Evolutionary conservation across 2,113 vertebrate species (phyloP).

Genomic region (Bothrops jararaca): DNA sequence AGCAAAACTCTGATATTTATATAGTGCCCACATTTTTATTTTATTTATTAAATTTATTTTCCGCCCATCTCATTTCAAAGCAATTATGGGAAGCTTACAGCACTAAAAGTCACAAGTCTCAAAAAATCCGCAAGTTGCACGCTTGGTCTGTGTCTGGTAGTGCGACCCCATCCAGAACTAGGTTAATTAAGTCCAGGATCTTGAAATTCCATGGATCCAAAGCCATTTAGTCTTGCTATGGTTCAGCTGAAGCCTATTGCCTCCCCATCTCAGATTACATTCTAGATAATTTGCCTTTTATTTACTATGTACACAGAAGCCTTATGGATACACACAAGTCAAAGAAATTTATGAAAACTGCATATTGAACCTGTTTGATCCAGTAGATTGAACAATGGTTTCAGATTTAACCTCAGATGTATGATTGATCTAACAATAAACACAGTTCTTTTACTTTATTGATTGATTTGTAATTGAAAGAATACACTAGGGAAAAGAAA

Average conservation of each 20-base stretch:
- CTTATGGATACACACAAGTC: fast-evolving
- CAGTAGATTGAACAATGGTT: neutral
- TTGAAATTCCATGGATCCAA: neutral
- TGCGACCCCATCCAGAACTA: neutral
- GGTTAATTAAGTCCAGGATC: neutral
- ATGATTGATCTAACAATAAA: neutral
- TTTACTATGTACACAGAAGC: neutral
- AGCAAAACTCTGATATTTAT: neutral
- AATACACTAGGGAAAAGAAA: neutral
- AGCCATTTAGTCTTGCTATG: neutral
- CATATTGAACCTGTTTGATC: neutral
- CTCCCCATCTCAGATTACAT: neutral
- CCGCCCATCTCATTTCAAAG: neutral
- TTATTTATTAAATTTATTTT: neutral
- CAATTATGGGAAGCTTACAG: neutral
- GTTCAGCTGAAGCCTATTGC: neutral
- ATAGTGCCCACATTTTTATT: neutral
- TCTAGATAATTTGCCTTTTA: neutral
- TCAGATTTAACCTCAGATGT: neutral
- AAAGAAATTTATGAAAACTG: neutral
- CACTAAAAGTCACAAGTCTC: neutral
- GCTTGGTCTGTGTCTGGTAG: neutral
- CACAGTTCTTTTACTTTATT: neutral
- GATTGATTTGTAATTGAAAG: neutral
- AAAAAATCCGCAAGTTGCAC: neutral